Base-by-base conservation (phyloP, 2,888 invertebrate genomes). In the Marronus borbonicus region DNA sequence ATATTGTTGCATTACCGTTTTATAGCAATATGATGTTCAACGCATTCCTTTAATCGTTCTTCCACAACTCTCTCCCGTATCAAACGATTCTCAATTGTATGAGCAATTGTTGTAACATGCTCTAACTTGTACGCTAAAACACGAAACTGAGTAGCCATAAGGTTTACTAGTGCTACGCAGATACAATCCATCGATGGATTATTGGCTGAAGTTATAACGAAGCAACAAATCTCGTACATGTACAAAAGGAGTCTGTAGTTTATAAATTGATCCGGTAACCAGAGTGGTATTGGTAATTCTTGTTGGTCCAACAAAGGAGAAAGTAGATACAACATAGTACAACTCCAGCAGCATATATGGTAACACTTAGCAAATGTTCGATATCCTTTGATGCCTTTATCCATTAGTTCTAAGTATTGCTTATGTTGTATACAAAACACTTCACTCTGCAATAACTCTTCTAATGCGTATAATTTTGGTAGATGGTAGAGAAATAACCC, bases 21-120 rank as follows among this genome's bases (percentile, higher is more conserved):
- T n/a, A 52, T 52, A n/a, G 52, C 52, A 52, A 52, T 52, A n/a
- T 52, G 52, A n/a, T 52, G 52, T 14, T 52, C 17, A 52, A 52
- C 17, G 14, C 52, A 52, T n/a, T 52, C 5, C 2, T 17, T 52
- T 52, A 52, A 14, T 14, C 17, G 5, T 17, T 52, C 17, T 14
- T 14, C 5, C 7, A 52, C 14, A 52, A 17, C 17, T 14, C 2
- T n/a, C 52, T 52, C 52, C 17, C n/a, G 52, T 17, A 52, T n/a
- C n/a, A 52, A 52, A 52, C 5, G 5, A 3, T 52, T 14, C 14
- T 52, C 52, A n/a, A 52, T n/a, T 17, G 52, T 52, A 52, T 17
- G 5, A 14, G 52, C 3, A 52, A 52, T 4, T 17, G 31, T 36
- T 36, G 14, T 52, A 2, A 17, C 52, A 14, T 52, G 52, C 52